phyloP scores from a whole-genome alignment of 2,888 invertebrate genomes.

The Hermaeophaga mercurialis region DNA sequence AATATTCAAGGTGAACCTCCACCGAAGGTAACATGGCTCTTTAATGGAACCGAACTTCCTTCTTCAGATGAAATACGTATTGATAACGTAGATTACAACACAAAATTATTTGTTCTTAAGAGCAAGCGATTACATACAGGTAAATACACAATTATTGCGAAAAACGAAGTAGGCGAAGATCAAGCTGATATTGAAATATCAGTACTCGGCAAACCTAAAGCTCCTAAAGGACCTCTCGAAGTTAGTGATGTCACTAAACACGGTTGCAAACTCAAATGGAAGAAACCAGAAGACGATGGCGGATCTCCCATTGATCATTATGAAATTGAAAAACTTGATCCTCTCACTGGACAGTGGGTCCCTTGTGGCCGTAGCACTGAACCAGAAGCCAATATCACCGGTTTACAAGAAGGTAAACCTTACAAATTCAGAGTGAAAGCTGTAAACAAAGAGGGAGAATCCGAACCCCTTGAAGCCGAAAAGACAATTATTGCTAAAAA shows the following conservation, averaged over 20 bases:
- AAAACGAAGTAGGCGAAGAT: slow-evolving; percentile 93
- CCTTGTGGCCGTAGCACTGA: slow-evolving; percentile 87
- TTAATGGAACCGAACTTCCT: slow-evolving; percentile 71
- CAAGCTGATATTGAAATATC: slow-evolving; percentile 88
- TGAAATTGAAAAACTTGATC: slow-evolving; percentile 94
- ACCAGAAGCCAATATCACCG: slow-evolving; percentile 81
- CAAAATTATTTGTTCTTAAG: slow-evolving; percentile 85
- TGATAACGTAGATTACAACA: slow-evolving; percentile 87
- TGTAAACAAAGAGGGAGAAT: slow-evolving; percentile 97
- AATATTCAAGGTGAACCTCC: slow-evolving; percentile 93
- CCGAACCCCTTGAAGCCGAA: slow-evolving; percentile 93
- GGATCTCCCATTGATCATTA: slow-evolving; percentile 93
- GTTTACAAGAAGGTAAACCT: slow-evolving; percentile 91
- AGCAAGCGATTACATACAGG: slow-evolving; percentile 83
- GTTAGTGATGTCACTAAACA: slow-evolving; percentile 89
- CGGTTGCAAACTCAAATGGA: slow-evolving; percentile 89
- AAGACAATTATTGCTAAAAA: slow-evolving; percentile 96
- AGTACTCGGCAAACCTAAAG: slow-evolving; percentile 76
- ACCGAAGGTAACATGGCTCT: slow-evolving; percentile 89
- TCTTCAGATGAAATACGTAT: slow-evolving; percentile 71
- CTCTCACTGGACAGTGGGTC: slow-evolving; percentile 90
- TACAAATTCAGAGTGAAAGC: slow-evolving; percentile 98
- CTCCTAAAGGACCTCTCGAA: slow-evolving; percentile 85
- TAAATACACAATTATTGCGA: slow-evolving; percentile 86
- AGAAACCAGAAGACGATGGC: slow-evolving; percentile 95